Base-by-base conservation (phyloP, 2,113 vertebrate genomes). In the Oxyura jamaicensis region DNA sequence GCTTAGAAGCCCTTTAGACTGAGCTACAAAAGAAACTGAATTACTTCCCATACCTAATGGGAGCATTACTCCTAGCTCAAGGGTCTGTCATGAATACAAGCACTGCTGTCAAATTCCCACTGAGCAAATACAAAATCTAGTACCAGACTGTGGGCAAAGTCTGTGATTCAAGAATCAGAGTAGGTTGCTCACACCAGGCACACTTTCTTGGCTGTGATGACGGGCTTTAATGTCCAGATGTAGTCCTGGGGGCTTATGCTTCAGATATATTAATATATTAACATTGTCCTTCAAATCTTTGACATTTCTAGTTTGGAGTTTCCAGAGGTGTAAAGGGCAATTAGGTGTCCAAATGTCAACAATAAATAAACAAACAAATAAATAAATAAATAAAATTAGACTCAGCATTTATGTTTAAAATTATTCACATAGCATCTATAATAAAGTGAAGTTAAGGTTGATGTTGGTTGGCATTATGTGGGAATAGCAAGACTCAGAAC, bases 1-100 rank as follows among this genome's bases (percentile, higher is more conserved):
- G 66, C 68, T 93, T 92, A 76, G 89, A 95, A 67, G 74, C 28
- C 67, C 73, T 92, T 95, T 94, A n/a, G 76, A 86, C 35, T n/a
- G 87, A 89, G 25, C 66, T 91, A 44, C 81, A 89, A 60, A 79
- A 93, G 66, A 94, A 46, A 65, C 83, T 88, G 69, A 86, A 90
- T 92, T 92, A 87, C 28, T 94, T 95, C 41, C 79, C 62, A 55
- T 82, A 87, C 39, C 71, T 93, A 83, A 42, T 84, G 91, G 83
- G 53, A 95, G 12, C 62, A 75, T 41, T 93, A 80, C 28, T 96
- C 20, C 72, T 80, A 85, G 62, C 68, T 96, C 69, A 97, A 92
- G 84, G 48, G 59, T 19, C 1, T 86, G n/a, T 67, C 62, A 36
- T 52, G 52, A 72, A 73, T 77, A 52, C 21, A 77, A 33, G 18